phyloP scores from a whole-genome alignment of 2,797 vertebrate genomes.

The Mormyrops boulengeri region DNA sequence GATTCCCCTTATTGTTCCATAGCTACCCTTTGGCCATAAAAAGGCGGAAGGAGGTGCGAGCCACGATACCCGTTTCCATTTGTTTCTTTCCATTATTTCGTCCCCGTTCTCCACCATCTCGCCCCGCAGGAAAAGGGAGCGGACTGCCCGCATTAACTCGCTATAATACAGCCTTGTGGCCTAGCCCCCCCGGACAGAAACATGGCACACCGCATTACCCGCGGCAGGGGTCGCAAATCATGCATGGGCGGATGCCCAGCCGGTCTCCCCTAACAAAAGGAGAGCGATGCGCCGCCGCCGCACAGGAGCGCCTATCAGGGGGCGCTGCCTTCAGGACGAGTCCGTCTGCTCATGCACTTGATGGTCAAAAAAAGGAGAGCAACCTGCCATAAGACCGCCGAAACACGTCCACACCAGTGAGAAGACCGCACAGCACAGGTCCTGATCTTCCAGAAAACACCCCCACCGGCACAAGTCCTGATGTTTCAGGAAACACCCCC shows the following conservation, averaged over 20 bases:
- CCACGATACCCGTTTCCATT: constrained; percentile 14
- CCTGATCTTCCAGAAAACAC: neutral
- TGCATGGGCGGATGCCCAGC: constrained; percentile 41
- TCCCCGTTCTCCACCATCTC: constrained; percentile 42
- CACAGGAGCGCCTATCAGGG: neutral
- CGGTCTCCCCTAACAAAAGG: neutral
- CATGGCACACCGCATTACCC: constrained; percentile 7
- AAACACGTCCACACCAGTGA: neutral
- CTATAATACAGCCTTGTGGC: constrained; percentile 18
- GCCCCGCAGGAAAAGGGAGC: constrained; percentile 23
- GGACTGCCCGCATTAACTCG: neutral
- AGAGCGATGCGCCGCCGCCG: constrained; percentile 37
- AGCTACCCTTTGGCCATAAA: neutral
- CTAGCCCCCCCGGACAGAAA: constrained; percentile 11
- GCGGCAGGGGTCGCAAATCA: constrained; percentile 3
- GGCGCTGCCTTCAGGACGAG: neutral
- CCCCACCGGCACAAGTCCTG: neutral
- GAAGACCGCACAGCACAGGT: neutral
- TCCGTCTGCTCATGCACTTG: neutral
- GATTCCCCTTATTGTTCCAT: neutral
- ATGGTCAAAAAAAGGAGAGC: neutral
- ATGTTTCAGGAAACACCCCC: neutral
- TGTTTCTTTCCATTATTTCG: constrained; percentile 47
- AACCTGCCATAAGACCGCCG: neutral
- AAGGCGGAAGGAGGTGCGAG: constrained; percentile 23